Conservation (phyloP, 2,113 vertebrate genomes). For the Lynx canadensis region DNA sequence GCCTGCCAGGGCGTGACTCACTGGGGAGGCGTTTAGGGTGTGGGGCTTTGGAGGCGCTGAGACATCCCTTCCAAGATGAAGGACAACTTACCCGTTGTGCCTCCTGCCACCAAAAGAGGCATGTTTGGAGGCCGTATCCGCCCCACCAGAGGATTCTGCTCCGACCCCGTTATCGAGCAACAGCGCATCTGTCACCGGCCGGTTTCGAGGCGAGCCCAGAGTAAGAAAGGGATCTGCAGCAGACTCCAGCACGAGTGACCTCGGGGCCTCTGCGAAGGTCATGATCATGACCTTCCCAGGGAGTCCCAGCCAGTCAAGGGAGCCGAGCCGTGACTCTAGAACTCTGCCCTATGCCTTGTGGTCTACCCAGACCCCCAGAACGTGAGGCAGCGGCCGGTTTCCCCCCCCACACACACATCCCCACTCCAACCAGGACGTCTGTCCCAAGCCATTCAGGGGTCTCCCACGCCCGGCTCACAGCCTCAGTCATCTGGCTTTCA, state of each 20-base stretch:
- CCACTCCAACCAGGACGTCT: not conserved
- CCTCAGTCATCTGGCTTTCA: not conserved
- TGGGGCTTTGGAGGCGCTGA: rapidly evolving
- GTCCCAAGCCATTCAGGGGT: not conserved
- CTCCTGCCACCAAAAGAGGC: not conserved
- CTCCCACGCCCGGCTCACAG: not conserved
- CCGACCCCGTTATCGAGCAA: too few relatives aligned
- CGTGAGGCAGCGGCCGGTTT: not conserved
- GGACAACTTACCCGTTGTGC: not conserved
- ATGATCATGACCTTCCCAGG: not conserved
- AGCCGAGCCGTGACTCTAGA: not conserved
- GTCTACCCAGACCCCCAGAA: not conserved
- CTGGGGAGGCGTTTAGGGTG: too few relatives aligned
- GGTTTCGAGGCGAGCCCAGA: not conserved
- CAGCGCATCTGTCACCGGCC: not conserved
- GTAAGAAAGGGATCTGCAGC: too few relatives aligned
- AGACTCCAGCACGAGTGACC: not conserved
- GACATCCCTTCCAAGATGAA: not conserved
- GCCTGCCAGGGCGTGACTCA: not conserved
- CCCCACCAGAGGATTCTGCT: rapidly evolving
- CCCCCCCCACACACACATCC: not conserved
- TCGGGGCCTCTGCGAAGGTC: too few relatives aligned
- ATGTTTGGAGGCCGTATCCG: not conserved
- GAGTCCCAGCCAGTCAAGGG: not conserved
- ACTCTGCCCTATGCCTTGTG: not conserved